Percentiles rank a stretch among this genome's conserved stretches.
Conservation (phyloP, 2,888 invertebrate species). For the Cantharis nigra region DNA sequence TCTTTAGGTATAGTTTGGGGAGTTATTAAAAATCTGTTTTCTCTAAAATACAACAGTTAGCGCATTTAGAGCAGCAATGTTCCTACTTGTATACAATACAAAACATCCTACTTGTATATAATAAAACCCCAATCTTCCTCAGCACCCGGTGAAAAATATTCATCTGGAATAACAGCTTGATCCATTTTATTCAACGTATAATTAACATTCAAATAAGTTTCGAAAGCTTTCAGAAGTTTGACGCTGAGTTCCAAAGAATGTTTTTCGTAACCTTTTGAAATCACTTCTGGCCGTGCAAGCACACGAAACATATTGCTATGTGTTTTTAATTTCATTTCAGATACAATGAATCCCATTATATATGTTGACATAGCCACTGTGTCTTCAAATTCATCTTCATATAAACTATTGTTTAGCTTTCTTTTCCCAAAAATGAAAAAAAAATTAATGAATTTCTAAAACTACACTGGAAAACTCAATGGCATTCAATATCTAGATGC, state of each 20-base stretch:
- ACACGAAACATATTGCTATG: no score
- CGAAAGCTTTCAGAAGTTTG: no score
- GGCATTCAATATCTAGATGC: no score
- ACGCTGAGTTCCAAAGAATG: slow-evolving; percentile 54
- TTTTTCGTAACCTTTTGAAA: slow-evolving; percentile 42
- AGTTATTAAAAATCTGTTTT: neutral
- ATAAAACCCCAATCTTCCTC: slow-evolving; percentile 11
- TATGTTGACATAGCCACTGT: no score
- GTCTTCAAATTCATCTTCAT: neutral
- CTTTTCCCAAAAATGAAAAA: no score
- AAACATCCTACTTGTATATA: neutral
- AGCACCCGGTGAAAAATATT: neutral
- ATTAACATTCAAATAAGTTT: neutral
- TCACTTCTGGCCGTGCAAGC: no score
- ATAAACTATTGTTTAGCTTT: no score
- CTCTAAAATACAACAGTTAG: neutral
- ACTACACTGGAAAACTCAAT: no score
- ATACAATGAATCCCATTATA: slow-evolving; percentile 66
- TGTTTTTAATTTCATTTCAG: slow-evolving; percentile 54
- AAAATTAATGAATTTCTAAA: no score
- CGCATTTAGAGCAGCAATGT: no score
- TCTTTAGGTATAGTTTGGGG: neutral
- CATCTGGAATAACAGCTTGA: neutral
- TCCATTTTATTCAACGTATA: neutral
- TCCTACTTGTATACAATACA: neutral